These are phyloP conservation scores for Helarctos malayanus DNA, from an alignment of 2,797 vertebrate species.

Conservation along the genomic window DNA sequence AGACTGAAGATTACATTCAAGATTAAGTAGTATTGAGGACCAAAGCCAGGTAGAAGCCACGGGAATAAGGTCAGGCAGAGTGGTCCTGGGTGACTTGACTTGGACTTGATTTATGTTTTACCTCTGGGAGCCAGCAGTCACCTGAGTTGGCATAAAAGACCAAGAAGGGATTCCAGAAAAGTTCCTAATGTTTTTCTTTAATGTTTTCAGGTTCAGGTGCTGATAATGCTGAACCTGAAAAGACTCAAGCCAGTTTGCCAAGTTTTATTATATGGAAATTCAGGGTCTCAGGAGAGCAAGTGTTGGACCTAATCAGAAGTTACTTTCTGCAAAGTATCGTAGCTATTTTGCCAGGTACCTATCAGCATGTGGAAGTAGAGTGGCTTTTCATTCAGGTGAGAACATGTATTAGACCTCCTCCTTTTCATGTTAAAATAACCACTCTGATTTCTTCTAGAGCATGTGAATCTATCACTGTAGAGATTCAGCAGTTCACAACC, in stretches of 20 bases:
- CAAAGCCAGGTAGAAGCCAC: neutral
- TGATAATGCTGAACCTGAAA: slow-evolving; percentile 14
- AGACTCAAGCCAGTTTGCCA: neutral
- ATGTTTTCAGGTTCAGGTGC: neutral
- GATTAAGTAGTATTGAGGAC: neutral
- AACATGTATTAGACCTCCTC: neutral
- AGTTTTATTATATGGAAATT: neutral
- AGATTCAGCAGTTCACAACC: neutral
- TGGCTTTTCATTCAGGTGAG: neutral
- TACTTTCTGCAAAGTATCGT: neutral
- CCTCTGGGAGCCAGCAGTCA: neutral
- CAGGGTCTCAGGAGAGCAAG: neutral
- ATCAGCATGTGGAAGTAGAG: neutral
- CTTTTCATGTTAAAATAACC: neutral
- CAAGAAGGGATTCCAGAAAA: slow-evolving; percentile 13
- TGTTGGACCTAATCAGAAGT: neutral
- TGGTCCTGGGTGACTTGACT: neutral
- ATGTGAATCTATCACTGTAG: neutral
- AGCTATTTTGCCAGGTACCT: neutral
- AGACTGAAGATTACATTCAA: neutral
- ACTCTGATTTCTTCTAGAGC: neutral
- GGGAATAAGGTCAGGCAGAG: neutral
- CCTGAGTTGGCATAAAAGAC: neutral
- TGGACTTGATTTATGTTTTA: neutral
- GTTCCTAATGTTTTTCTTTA: slow-evolving; percentile 12